These are phyloP conservation scores for Parasteatoda tepidariorum DNA, from an alignment of 1,140 invertebrate species.

Conservation along the genomic window DNA sequence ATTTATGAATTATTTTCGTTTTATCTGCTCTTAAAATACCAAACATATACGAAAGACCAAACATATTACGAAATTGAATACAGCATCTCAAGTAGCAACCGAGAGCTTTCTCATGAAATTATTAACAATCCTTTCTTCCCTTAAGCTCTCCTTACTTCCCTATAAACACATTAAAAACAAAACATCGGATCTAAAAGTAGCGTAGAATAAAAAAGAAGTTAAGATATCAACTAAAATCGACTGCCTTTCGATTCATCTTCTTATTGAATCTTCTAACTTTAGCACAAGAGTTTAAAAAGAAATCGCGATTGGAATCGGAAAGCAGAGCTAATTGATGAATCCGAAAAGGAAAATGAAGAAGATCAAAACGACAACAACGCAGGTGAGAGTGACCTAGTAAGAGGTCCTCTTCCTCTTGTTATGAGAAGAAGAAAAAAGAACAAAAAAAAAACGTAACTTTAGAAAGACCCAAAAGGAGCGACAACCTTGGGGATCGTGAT, in stretches of 20 bases:
- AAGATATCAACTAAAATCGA: not conserved
- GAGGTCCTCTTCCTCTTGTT: slow-evolving; percentile 1
- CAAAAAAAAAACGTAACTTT: slow-evolving; percentile 2
- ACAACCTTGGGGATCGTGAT: slow-evolving; percentile 23
- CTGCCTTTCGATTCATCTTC: not conserved
- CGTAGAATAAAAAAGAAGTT: not conserved
- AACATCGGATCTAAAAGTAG: not conserved
- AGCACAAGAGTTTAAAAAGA: not conserved
- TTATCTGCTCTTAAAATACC: too few relatives aligned
- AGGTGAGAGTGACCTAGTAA: slow-evolving; percentile 35
- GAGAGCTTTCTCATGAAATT: too few relatives aligned
- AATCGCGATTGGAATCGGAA: not conserved
- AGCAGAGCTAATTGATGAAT: not conserved
- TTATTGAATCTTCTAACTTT: not conserved
- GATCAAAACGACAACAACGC: not conserved
- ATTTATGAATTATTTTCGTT: too few relatives aligned
- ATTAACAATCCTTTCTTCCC: too few relatives aligned
- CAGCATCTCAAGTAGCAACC: too few relatives aligned
- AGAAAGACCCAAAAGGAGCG: slow-evolving; percentile 3
- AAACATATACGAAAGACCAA: too few relatives aligned
- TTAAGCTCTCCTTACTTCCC: too few relatives aligned
- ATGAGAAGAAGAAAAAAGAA: slow-evolving; percentile 12
- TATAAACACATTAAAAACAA: too few relatives aligned
- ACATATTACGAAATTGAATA: too few relatives aligned
- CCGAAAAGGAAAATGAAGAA: not conserved